Evolutionary conservation across 2,888 invertebrate genomes (phyloP), one percentile per base, ranked within the genome.

Genomic region (Oeneis ivallda): DNA sequence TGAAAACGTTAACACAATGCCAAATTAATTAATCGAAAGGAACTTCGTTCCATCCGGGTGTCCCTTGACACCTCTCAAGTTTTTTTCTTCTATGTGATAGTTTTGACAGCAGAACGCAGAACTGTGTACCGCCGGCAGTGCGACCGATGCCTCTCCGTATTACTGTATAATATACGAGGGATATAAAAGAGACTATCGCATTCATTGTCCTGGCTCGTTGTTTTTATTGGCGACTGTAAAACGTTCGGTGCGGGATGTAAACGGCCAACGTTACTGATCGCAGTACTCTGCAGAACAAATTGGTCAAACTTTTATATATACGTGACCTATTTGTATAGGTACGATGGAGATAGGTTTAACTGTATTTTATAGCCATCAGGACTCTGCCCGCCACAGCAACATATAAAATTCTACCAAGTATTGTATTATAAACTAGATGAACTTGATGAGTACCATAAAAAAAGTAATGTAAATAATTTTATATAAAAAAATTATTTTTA

Each of bases 221-320:
- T 81, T 86, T 86, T 86, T 86, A 86, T 85, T 81, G 81, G 77
- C 71, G 70, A 76, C 77, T 78, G 79, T 82, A 83, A 83, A 84
- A 78, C 77, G 79, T 80, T 79, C 76, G 72, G 50, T 9, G 19
- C 41, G 50, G 50, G 50, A 52, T 50, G 52, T 61, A 61, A 52
- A 61, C 15, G 61, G 41, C 52, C 41, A 9, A 19, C 8, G 50
- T 47, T 47, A 61, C 52, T 61, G 61, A 61, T 61, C 50, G 52
- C 52, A 41, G 52, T 26, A 52, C 61, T 52, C 61, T 37, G 41
- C 19, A 3, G 26, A 26, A 61, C 41, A 41, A 61, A 61, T 61
- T 61, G 61, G 52, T 39, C n/a, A 41, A 50, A 61, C 39, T 52
- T 61, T 50, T 61, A 32, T 52, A 52, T 41, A 41, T 26, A 19